Evolutionary conservation across 2,888 invertebrate species (phyloP), one percentile per base, ranked within the genome.

Genomic region (Eurytoma adleriae): DNA sequence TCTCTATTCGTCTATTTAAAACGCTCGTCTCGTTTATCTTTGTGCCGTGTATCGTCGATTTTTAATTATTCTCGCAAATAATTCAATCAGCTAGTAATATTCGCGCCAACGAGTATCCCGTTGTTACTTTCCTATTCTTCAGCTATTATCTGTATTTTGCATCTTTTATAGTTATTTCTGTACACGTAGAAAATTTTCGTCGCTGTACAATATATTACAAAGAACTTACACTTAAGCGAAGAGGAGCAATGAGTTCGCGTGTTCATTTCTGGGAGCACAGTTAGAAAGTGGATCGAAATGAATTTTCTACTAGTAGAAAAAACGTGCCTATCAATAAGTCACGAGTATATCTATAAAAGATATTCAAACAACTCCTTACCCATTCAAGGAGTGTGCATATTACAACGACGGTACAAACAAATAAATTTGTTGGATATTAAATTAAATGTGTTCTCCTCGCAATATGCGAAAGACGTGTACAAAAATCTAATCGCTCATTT

Each of bases 151-250:
- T 30, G 59, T 74, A 59, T 70, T 80, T 78, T 69, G 10, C 18
- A 66, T 74, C 73, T 78, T 72, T 70, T 74, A 54, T 69, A 74
- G 57, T 59, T 82, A 64, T 72, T 82, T 81, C 82, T 82, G 82
- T 82, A 82, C 82, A 82, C 54, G 72, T 81, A 79, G 79, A 82
- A 78, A 64, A 82, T 79, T 68, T 79, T 75, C 18, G 27, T 76
- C 67, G 56, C 82, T 82, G 76, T 82, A 82, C 82, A 82, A 68
- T 82, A 82, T 81, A 72, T 76, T 81, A 81, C 81, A 81, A 79
- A 73, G 50, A 81, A n/a, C 59, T 52, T 68, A 40, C 20, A 75
- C 71, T 71, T 71, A 75, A 57, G 69, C 69, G 30, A 66, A 70
- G 30, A 71, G 59, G 30, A 18, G 54, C 20, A 80, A 62, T 71